These are phyloP conservation scores for Isoperla grammatica DNA, from an alignment of 2,888 invertebrate species.

Conservation along the genomic window DNA sequence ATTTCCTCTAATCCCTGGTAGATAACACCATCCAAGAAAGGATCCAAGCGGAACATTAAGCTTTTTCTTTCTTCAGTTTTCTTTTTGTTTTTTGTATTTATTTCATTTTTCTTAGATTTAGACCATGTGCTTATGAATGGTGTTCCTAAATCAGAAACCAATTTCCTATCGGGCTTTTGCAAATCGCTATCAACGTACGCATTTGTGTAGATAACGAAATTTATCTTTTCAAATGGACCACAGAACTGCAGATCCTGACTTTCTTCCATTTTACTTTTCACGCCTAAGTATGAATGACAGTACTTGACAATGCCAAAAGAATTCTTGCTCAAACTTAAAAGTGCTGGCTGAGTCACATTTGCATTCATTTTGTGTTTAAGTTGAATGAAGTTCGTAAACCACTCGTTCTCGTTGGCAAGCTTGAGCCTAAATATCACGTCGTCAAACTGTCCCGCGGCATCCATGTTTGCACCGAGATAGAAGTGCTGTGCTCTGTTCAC, in stretches of 20 bases:
- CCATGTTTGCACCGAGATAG: neutral
- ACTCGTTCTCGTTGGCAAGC: neutral
- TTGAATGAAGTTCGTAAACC: neutral
- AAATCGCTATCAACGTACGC: neutral
- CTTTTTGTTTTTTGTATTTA: no score
- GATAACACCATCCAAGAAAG: neutral
- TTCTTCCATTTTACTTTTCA: neutral
- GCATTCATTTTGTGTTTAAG: neutral
- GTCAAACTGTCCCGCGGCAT: neutral
- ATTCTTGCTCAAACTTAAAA: neutral
- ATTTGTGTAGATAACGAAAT: neutral
- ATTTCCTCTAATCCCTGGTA: neutral
- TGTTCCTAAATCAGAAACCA: no score
- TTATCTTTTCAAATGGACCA: neutral
- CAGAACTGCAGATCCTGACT: neutral
- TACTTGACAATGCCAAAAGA: neutral
- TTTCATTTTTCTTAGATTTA: no score
- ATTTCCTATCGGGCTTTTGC: neutral
- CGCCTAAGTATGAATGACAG: neutral
- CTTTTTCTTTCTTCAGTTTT: no score
- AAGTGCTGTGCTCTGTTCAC: neutral
- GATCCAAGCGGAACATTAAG: no score
- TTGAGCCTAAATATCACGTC: neutral
- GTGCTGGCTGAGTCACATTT: neutral
- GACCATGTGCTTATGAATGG: no score